These are phyloP conservation scores for Circaetus gallicus DNA, from an alignment of 2,113 vertebrate genomes.

Conservation along the genomic window DNA sequence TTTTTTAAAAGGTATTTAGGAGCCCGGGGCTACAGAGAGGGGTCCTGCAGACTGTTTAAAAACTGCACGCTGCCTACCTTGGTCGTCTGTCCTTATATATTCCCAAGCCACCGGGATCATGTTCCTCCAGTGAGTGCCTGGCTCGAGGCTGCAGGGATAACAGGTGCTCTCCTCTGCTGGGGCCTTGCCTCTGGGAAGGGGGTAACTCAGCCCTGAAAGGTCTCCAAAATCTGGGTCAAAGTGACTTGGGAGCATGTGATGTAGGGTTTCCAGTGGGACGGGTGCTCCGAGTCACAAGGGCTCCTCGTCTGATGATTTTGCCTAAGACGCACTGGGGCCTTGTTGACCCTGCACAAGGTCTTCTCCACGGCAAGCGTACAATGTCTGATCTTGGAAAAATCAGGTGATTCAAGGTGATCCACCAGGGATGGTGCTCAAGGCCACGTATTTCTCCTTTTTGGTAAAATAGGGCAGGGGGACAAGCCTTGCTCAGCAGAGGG, in stretches of 20 bases:
- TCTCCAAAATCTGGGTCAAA: not conserved
- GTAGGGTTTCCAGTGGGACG: not conserved
- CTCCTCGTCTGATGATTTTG: not conserved
- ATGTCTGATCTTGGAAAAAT: not conserved
- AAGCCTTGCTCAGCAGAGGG: not conserved
- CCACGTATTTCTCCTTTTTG: rapidly evolving
- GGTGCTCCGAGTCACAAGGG: rapidly evolving
- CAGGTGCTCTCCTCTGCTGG: constrained; percentile 23
- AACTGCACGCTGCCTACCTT: not conserved
- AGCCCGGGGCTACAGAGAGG: not conserved
- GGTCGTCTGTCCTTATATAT: not conserved
- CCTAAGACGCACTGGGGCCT: rapidly evolving
- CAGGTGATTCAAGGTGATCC: not conserved
- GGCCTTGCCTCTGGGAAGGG: not conserved
- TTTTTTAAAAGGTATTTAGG: not conserved
- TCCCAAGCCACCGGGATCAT: not conserved
- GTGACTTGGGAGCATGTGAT: not conserved
- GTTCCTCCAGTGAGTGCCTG: not conserved
- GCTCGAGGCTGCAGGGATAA: not conserved
- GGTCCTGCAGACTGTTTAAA: not conserved
- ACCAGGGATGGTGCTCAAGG: rapidly evolving
- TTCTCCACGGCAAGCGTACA: rapidly evolving
- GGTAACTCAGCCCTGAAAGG: not conserved
- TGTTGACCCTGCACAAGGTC: not conserved
- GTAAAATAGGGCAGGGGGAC: not conserved